A percentile compares a stretch with the other conserved stretches of the same genome.
phyloP scores from a whole-genome alignment of 2,888 invertebrate genomes.

The Protonemura montana region DNA sequence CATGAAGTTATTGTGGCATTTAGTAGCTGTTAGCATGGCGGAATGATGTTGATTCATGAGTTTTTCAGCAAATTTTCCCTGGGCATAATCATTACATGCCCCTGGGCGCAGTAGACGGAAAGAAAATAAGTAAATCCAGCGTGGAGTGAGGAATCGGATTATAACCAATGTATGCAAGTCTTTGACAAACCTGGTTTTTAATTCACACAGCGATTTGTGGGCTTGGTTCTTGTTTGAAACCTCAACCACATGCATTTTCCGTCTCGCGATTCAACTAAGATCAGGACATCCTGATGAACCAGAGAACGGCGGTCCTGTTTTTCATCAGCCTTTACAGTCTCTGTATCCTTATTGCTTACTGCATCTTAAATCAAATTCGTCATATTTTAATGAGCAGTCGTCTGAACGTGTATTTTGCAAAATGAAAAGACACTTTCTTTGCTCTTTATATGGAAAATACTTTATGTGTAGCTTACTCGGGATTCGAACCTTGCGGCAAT shows the following conservation, averaged over 20 bases:
- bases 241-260: neutral
- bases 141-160: neutral
- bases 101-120: neutral
- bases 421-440: neutral
- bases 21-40: conserved; percentile 17
- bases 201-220: neutral
- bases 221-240: no score
- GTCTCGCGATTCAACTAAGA: neutral
- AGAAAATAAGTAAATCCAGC: neutral
- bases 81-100: neutral
- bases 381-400: neutral
- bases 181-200: neutral
- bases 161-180: neutral
- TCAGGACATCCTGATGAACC: neutral
- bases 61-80: neutral
- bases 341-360: neutral
- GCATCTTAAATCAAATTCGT: neutral
- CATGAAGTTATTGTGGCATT: conserved; percentile 29
- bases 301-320: no score
- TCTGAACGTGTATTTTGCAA: neutral
- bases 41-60: conserved; percentile 12
- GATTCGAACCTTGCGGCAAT: neutral
- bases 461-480: neutral
- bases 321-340: no score
- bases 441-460: neutral